Evolutionary conservation across 2,113 vertebrate species (phyloP).

Genomic region (Melanerpes formicivorus): DNA sequence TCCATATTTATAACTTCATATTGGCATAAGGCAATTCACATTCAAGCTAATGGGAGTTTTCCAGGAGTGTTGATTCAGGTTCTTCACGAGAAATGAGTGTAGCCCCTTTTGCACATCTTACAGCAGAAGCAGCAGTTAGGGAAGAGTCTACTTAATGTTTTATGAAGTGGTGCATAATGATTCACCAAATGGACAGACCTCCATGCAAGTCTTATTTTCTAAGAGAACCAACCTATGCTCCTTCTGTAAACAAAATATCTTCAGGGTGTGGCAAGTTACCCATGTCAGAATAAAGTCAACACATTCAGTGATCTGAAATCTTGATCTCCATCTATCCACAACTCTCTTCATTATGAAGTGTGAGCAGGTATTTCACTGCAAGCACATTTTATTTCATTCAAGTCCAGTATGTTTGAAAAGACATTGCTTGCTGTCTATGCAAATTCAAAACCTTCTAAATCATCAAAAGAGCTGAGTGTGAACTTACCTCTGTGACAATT

Average conservation of each 20-base stretch:
- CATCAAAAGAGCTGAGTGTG: constrained; percentile 35
- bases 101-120: constrained; percentile 4
- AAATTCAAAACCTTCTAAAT: constrained; percentile 58
- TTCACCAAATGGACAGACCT: background rate
- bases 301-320: background rate
- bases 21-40: constrained; percentile 14
- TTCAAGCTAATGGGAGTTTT: constrained; percentile 45
- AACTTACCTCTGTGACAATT: constrained; percentile 51
- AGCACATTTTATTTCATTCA: constrained; percentile 24
- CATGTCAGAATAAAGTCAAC: background rate
- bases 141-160: constrained; percentile 13
- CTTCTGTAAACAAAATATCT: constrained; percentile 1
- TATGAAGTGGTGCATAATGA: constrained; percentile 48
- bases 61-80: constrained; percentile 32
- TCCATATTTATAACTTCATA: constrained; percentile 60
- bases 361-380: background rate
- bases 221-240: background rate
- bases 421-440: constrained; percentile 11
- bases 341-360: background rate
- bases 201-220: background rate
- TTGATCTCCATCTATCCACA: background rate
- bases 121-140: constrained; percentile 13
- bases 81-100: constrained; percentile 44
- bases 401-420: background rate
- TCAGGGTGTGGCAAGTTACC: background rate